Evolutionary conservation across 35 echinoderm and acorn worm genomes (phyloP).

Genomic region (Strongylocentrotus purpuratus): DNA sequence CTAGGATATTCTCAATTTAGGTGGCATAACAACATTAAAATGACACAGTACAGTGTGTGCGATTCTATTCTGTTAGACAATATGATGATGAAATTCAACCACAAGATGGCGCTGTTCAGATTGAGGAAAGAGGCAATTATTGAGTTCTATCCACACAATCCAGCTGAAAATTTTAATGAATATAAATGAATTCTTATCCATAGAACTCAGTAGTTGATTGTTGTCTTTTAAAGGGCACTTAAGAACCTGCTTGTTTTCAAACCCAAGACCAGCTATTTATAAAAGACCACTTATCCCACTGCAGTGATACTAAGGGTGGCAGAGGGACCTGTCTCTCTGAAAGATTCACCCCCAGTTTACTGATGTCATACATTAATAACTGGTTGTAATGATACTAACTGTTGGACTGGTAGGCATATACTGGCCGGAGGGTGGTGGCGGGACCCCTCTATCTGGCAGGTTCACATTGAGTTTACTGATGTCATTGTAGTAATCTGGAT

Average conservation of each 20-base stretch:
- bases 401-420: conserved; percentile 41
- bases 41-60: background rate
- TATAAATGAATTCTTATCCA: no score
- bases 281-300: no score
- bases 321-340: background rate
- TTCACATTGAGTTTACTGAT: conserved; percentile 76
- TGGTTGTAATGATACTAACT: conserved; percentile 7
- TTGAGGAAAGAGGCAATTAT: background rate
- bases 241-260: no score
- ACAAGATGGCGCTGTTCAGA: background rate
- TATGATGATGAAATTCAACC: background rate
- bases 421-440: conserved; percentile 51
- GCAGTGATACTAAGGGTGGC: no score
- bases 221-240: no score
- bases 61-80: background rate
- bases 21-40: background rate
- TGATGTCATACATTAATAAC: conserved; percentile 64
- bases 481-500: conserved; percentile 99
- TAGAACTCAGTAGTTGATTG: no score
- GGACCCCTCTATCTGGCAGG: conserved; percentile 39
- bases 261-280: no score
- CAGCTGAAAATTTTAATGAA: no score
- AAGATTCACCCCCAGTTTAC: conserved; percentile 65
- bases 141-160: background rate
- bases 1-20: no score